Evolutionary conservation across 1,140 invertebrate genomes (phyloP).

Genomic region (Cherax destructor): DNA sequence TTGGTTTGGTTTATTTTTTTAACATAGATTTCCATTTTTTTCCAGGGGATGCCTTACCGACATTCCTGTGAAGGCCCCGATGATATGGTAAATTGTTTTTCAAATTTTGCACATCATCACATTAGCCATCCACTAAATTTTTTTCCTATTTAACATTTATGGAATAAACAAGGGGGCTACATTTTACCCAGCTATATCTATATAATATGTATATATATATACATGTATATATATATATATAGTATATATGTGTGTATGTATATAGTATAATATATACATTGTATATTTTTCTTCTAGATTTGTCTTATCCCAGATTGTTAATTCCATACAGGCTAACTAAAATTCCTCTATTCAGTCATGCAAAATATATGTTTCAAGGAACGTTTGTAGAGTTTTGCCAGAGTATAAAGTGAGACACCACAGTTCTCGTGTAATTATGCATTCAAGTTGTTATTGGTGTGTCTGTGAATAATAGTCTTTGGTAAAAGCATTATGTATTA

Average conservation of each 20-base stretch:
- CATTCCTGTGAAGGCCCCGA: conserved; percentile 98
- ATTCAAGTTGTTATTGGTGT: too few relatives aligned
- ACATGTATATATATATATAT: background rate
- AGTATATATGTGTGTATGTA: too few relatives aligned
- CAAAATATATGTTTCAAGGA: background rate
- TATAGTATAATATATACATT: background rate
- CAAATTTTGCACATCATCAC: conserved; percentile 67
- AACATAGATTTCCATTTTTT: conserved; percentile 71
- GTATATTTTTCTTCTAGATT: background rate
- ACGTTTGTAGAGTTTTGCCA: too few relatives aligned
- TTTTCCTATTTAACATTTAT: conserved; percentile 51
- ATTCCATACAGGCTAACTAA: conserved; percentile 1
- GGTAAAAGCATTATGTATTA: too few relatives aligned
- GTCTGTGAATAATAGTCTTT: too few relatives aligned
- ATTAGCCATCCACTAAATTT: conserved; percentile 26
- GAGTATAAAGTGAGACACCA: too few relatives aligned
- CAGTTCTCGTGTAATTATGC: too few relatives aligned
- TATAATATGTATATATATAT: background rate
- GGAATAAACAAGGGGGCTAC: conserved; percentile 53
- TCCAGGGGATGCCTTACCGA: conserved; percentile 89
- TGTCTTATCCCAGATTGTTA: background rate
- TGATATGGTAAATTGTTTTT: conserved; percentile 89
- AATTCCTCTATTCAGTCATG: conserved; percentile 13
- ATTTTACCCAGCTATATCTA: conserved; percentile 50
- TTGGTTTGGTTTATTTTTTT: conserved; percentile 65